These are phyloP conservation scores for Tetragnatha montana DNA, from an alignment of 2,888 invertebrate species.

Conservation along the genomic window DNA sequence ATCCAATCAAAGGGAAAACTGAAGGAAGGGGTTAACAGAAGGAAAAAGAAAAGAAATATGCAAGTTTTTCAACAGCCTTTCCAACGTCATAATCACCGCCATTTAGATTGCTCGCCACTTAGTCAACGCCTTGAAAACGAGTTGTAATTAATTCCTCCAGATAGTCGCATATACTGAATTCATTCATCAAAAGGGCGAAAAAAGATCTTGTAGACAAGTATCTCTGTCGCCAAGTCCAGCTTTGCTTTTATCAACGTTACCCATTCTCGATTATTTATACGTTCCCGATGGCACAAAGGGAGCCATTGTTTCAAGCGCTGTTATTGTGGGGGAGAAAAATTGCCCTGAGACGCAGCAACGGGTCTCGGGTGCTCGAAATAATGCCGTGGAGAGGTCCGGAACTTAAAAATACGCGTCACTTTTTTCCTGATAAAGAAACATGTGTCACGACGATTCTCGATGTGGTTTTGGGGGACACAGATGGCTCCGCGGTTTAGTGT, in stretches of 20 bases:
- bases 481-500: background rate
- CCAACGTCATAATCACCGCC: constrained; percentile 52
- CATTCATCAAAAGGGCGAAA: constrained; percentile 60
- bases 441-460: background rate
- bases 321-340: constrained; percentile 22
- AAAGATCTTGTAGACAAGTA: constrained; percentile 44
- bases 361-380: constrained; percentile 33
- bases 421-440: constrained; percentile 6
- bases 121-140: constrained; percentile 67
- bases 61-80: constrained; percentile 31
- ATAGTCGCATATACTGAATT: constrained; percentile 31
- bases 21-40: constrained; percentile 6
- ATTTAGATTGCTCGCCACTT: constrained; percentile 54
- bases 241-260: constrained; percentile 33
- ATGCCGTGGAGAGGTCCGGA: constrained; percentile 18
- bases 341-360: constrained; percentile 19
- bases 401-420: constrained; percentile 10
- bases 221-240: constrained; percentile 59
- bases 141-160: constrained; percentile 53
- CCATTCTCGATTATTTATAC: constrained; percentile 62
- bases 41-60: background rate
- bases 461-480: background rate
- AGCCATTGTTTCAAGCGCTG: constrained; percentile 4
- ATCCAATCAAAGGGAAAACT: background rate
- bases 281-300: constrained; percentile 37